Evolutionary conservation across 2,113 vertebrate species (phyloP), one percentile per base, ranked within the genome.

Genomic region (Rattus rattus): DNA sequence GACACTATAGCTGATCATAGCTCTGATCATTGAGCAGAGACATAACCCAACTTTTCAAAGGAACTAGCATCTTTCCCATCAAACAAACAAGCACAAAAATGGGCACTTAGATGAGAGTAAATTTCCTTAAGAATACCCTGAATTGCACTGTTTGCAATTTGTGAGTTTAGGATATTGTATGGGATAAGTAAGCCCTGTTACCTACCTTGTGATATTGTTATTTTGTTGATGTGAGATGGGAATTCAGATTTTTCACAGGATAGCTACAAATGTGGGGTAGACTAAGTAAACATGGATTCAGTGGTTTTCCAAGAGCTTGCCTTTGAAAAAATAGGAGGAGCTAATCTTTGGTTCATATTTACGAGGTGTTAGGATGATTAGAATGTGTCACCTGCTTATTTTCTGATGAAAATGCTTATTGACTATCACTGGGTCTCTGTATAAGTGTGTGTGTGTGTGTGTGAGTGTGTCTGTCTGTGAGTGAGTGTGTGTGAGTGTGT

Each of bases 31-130:
- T 59, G 67, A 94, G 61, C 36, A 96, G 87, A 84, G 93, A 77
- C 84, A 79, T n/a, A 39, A 30, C 12, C 52, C 90, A 90, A 87
- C 26, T 94, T 49, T 77, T 24, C 67, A 88, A 92, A 43, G 52
- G 33, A 85, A 43, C 33, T 87, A 85, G 43, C 59, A 86, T 65
- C 80, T 79, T 84, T 94, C 56, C 83, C 72, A 77, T 26, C 69
- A 92, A 81, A 92, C n/a, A 94, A 96, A 90, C 14, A 52, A 76
- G 92, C 91, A 59, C 54, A 95, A 81, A 94, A 90, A 79, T 47
- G 20, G 61, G 79, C 0, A n/a, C 39, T 90, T 39, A 85, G 70
- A 84, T 36, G 26, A 90, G 95, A 95, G 61, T 47, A 47, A 94
- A 89, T 88, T 96, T 75, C n/a, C 43, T 75, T 77, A 92, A 90